phyloP scores from a whole-genome alignment of 2,888 invertebrate species.

The Brachylomia viminalis region DNA sequence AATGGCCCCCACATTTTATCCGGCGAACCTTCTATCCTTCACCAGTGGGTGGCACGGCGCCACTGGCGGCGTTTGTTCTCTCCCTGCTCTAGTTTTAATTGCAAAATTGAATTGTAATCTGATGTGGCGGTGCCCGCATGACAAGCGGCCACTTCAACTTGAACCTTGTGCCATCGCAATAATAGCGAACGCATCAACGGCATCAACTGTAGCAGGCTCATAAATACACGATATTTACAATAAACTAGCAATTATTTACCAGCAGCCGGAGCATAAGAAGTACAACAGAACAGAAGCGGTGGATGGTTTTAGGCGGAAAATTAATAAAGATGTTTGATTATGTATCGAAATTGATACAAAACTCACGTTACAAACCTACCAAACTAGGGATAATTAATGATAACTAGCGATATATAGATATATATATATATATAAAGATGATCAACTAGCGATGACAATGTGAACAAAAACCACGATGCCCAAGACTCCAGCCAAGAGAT shows the following conservation, averaged over 20 bases:
- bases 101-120: constrained; percentile 70
- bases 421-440: too few relatives aligned
- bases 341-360: neutral
- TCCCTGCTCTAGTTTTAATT: constrained; percentile 65
- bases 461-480: too few relatives aligned
- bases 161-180: constrained; percentile 13
- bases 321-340: neutral
- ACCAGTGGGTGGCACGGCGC: neutral
- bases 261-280: neutral
- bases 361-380: neutral
- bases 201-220: neutral
- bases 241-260: neutral
- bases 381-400: neutral
- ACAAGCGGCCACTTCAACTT: constrained; percentile 8
- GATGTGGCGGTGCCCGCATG: constrained; percentile 41
- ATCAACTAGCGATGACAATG: too few relatives aligned
- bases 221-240: neutral
- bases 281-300: neutral
- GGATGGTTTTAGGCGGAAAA: neutral
- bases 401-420: too few relatives aligned
- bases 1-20: too few relatives aligned
- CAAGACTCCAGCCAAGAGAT: neutral
- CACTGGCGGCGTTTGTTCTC: constrained; percentile 15
- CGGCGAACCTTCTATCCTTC: constrained; percentile 11
- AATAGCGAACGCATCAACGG: neutral